phyloP scores from a whole-genome alignment of 2,797 vertebrate genomes.

The Phylloscopus collybita region DNA sequence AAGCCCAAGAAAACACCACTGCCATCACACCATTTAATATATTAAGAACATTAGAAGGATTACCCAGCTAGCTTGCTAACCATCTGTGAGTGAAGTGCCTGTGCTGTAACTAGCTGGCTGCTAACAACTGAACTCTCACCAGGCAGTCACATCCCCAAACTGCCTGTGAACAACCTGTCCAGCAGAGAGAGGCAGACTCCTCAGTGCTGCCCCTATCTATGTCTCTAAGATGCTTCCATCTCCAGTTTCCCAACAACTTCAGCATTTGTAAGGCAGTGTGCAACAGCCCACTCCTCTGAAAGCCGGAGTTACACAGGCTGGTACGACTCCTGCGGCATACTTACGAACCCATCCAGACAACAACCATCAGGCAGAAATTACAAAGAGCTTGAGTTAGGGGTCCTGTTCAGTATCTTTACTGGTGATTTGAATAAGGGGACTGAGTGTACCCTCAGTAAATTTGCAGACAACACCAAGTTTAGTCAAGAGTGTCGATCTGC shows the following conservation, averaged over 20 bases:
- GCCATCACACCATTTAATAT: neutral
- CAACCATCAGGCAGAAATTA: neutral
- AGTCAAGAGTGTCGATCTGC: accelerated
- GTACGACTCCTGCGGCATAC: neutral
- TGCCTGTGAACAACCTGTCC: neutral
- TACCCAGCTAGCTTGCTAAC: neutral
- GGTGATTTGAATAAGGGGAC: neutral
- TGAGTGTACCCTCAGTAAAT: neutral
- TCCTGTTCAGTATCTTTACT: neutral
- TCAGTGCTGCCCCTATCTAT: neutral
- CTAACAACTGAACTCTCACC: neutral
- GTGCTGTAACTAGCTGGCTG: neutral
- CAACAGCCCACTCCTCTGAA: neutral
- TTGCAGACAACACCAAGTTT: neutral
- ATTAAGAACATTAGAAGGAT: neutral
- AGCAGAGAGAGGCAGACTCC: neutral
- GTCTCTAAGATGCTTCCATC: neutral
- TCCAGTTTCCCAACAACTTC: neutral
- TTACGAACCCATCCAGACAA: neutral
- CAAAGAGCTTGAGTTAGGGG: neutral
- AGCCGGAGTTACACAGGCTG: neutral
- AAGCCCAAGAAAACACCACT: neutral
- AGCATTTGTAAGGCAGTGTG: neutral
- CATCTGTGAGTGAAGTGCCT: neutral
- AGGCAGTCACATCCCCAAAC: neutral